Evolutionary conservation across 1,140 invertebrate genomes (phyloP).

Genomic region (Oscheius sp.): DNA sequence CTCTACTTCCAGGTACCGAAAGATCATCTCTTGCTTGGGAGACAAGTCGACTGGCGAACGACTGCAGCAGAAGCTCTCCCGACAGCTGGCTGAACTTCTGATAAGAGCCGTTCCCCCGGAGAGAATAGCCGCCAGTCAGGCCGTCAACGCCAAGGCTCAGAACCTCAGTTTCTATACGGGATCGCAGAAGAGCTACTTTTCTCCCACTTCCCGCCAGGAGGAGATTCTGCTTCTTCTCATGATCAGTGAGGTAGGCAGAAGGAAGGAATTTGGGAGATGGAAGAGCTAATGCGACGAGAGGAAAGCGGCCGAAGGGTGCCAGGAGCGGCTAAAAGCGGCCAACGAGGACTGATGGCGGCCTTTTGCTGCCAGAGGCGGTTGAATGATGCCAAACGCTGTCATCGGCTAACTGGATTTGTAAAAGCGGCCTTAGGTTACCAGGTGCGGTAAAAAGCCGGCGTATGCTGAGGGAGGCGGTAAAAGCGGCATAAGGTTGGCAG

Average conservation of each 20-base stretch:
- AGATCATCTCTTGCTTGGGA: slow-evolving; percentile 39
- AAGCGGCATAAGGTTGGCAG: too few species aligned
- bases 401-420: too few species aligned
- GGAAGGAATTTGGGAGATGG: not conserved
- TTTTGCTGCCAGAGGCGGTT: too few species aligned
- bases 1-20: slow-evolving; percentile 31
- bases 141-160: slow-evolving; percentile 17
- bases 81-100: slow-evolving; percentile 3
- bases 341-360: too few species aligned
- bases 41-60: slow-evolving; percentile 39
- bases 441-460: too few species aligned
- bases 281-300: too few species aligned
- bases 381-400: too few species aligned
- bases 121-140: slow-evolving; percentile 14
- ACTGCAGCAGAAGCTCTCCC: slow-evolving; percentile 35
- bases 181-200: slow-evolving; percentile 37
- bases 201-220: slow-evolving; percentile 32
- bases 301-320: too few species aligned
- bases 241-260: slow-evolving; percentile 31
- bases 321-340: too few species aligned
- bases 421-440: too few species aligned
- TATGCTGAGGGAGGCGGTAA: too few species aligned
- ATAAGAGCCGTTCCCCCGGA: slow-evolving; percentile 14
- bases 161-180: slow-evolving; percentile 37
- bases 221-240: slow-evolving; percentile 38